These are phyloP conservation scores for Aphelenchoides fujianensis DNA, from an alignment of 1,140 invertebrate genomes.

Conservation along the genomic window DNA sequence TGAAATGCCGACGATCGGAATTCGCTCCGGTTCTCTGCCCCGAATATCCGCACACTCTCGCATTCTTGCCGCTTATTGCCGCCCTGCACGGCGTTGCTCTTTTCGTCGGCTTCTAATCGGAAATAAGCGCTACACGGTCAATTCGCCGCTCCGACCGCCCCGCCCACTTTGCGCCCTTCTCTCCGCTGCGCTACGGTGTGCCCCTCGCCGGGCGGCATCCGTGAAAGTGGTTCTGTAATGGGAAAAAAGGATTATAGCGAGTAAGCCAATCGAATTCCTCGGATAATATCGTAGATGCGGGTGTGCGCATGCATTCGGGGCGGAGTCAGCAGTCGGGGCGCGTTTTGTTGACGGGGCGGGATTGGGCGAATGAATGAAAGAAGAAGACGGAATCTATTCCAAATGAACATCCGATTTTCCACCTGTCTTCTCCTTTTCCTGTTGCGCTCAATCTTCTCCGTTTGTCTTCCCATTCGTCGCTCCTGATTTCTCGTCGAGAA, in stretches of 20 bases:
- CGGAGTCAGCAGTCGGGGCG: neutral
- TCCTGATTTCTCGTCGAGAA: neutral
- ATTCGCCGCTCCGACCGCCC: no score
- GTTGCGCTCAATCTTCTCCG: neutral
- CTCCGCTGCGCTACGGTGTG: neutral
- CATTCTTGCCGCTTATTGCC: no score
- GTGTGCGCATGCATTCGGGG: neutral
- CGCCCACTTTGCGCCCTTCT: no score
- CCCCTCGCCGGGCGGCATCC: neutral
- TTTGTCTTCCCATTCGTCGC: neutral
- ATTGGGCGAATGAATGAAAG: slow-evolving; percentile 2
- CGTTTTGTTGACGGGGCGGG: neutral
- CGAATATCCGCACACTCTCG: no score
- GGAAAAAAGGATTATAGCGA: neutral
- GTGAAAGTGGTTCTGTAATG: slow-evolving; percentile 2
- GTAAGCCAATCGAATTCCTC: neutral
- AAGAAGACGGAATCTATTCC: slow-evolving; percentile 1
- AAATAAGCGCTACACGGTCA: no score
- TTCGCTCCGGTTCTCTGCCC: no score
- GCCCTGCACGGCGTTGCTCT: no score
- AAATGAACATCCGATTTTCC: slow-evolving; percentile 3
- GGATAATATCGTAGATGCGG: neutral
- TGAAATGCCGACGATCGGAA: no score
- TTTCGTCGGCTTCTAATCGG: no score
- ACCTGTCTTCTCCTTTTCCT: neutral